Base-by-base conservation (phyloP, 2,888 invertebrate genomes). In the Synergus gifuensis region DNA sequence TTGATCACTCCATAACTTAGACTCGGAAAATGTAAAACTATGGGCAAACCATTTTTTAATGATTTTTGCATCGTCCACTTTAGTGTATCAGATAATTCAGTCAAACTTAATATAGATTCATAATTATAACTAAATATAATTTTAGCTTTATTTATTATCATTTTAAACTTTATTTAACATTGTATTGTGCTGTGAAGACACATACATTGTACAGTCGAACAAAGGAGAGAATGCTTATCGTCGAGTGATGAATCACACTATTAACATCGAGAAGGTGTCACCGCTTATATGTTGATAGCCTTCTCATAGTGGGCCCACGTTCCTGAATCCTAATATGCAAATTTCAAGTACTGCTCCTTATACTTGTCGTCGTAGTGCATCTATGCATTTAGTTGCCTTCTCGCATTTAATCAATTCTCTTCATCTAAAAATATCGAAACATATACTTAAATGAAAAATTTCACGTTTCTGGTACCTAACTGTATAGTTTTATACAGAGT, bases 261-360 rank as follows among this genome's bases (percentile, higher is more conserved):
- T 79, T 78, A 83, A 86, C 85, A 85, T 82, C 86, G 84, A 85
- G 90, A 91, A 90, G 90, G 90, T 91, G 90, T 91, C 91, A 88
- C 89, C 87, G 83, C 60, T 67, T 66, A 63, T 77, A 78, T 54
- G 54, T n/a, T 54, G n/a, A 54, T 54, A 54, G 54, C 54, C 54
- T 49, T 16, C 49, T 54, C 54, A n/a, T n/a, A 54, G 54, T 16
- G n/a, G 54, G 54, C 54, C 54, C 54, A 54, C 54, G 54, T 54
- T 54, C 8, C 54, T 54, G 16, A 54, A 54, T 54, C n/a, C n/a
- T n/a, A 54, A 54, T 54, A 54, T 54, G 54, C 54, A 54, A 54
- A 54, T 54, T 54, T 54, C 4, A n/a, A 3, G 54, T n/a, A 54
- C 54, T 54, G n/a, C 54, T 54, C 54, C n/a, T n/a, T n/a, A 4